Base-by-base conservation (phyloP, 2,113 vertebrate genomes). In the Apodemus speciosus region DNA sequence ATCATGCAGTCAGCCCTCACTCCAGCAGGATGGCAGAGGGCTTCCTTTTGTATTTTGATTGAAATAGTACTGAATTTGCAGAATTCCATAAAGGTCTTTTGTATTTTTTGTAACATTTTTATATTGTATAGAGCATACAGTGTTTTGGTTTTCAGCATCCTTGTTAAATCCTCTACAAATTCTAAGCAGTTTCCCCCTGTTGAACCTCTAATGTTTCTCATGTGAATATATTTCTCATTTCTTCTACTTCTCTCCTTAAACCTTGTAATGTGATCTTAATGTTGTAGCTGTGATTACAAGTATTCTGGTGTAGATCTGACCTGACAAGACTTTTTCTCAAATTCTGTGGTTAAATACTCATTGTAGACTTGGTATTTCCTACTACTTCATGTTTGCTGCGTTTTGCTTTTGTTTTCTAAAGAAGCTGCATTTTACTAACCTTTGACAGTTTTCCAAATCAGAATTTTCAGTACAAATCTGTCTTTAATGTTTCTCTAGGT, bases 401-500 rank as follows among this genome's bases (percentile, higher is more conserved):
- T 89, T 49, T 77, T 85, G 18, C 15, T 86, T 83, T 76, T 71
- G n/a, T 75, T 49, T 93, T 86, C 92, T 90, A 92, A 90, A 18
- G 9, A 84, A 58, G 7, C 46, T 69, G 23, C 79, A 73, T 89
- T 93, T 62, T 95, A 73, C 85, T 81, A 15, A 15, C 14, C 62
- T 60, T 94, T 73, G 94, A n/a, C 16, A 35, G 56, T 91, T 86
- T 94, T 83, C 25, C 56, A 89, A 79, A 20, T 95, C 94, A 97
- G 40, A 38, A 23, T 92, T 96, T 96, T 58, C 53, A 92, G 64
- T 71, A 95, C 20, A 77, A 92, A 94, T 97, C 93, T 92, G 43
- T 95, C 93, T 97, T 94, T 97, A 96, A 97, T 98, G 69, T 92
- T 97, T 97, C 68, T 94, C 90, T 95, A 98, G 97, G 94, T 77